Conservation (phyloP, 2,797 vertebrate genomes). For the Epinephelus awoara region DNA sequence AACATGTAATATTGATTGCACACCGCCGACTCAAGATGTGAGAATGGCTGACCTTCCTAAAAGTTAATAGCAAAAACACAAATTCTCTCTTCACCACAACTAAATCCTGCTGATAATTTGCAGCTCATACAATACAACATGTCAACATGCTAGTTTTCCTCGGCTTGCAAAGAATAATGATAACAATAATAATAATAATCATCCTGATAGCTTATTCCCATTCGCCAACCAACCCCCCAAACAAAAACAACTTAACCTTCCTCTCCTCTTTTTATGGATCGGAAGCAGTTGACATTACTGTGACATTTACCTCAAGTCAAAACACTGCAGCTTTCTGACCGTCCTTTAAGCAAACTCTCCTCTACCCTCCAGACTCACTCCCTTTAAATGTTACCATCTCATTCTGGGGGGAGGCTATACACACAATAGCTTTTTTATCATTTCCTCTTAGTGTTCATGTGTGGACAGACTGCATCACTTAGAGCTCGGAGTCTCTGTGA, state of each 20-base stretch:
- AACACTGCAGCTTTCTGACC: constrained; percentile 59
- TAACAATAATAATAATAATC: constrained; percentile 30
- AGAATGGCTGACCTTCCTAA: constrained; percentile 52
- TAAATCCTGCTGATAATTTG: constrained; percentile 28
- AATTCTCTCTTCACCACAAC: constrained; percentile 25
- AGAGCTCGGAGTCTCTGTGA: constrained; percentile 37
- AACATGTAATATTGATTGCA: constrained; percentile 49
- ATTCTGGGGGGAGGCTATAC: constrained; percentile 46
- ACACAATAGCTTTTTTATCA: constrained; percentile 44
- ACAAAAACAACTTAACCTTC: constrained; percentile 74
- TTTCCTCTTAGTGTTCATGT: constrained; percentile 45
- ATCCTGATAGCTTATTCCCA: constrained; percentile 17
- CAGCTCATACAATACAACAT: constrained; percentile 3
- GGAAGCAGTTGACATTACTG: constrained; percentile 84
- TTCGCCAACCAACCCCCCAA: constrained; percentile 2
- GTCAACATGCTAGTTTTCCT: constrained; percentile 21
- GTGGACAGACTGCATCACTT: constrained; percentile 33
- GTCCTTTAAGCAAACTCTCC: constrained; percentile 81
- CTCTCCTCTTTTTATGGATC: constrained; percentile 72
- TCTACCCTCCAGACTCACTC: constrained; percentile 56
- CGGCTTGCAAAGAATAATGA: constrained; percentile 8
- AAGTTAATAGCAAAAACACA: constrained; percentile 50
- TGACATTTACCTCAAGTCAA: constrained; percentile 85
- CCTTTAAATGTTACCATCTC: constrained; percentile 64
- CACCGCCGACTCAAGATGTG: constrained; percentile 5